These are phyloP conservation scores for Gerris lacustris DNA, from an alignment of 2,888 invertebrate species.

Conservation along the genomic window DNA sequence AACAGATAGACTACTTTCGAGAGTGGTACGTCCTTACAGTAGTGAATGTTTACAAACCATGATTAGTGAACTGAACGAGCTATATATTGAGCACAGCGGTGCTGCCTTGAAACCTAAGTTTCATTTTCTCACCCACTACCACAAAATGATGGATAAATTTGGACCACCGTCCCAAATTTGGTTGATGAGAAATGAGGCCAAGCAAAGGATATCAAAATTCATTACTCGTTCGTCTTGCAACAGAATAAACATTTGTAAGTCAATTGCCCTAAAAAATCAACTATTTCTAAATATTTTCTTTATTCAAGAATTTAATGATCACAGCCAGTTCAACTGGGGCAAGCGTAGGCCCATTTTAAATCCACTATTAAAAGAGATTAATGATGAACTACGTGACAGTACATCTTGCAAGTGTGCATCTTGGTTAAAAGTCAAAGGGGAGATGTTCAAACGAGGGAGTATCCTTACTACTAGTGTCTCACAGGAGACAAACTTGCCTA, in stretches of 20 bases:
- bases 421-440: background rate
- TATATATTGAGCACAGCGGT: background rate
- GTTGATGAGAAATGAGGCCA: background rate
- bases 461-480: background rate
- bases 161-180: background rate
- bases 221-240: background rate
- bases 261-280: background rate
- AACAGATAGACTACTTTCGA: background rate
- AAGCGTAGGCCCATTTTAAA: background rate
- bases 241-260: background rate
- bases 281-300: background rate
- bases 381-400: background rate
- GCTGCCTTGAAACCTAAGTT: background rate
- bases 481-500: background rate
- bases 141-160: constrained; percentile 1
- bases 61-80: background rate
- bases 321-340: background rate
- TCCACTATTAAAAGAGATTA: background rate
- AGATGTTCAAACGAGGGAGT: background rate
- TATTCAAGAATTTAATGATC: background rate
- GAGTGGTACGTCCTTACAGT: background rate
- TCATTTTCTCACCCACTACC: background rate
- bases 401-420: background rate
- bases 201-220: background rate
- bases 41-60: background rate